These are phyloP conservation scores for Empis livida DNA, from an alignment of 2,888 invertebrate genomes.

Conservation along the genomic window DNA sequence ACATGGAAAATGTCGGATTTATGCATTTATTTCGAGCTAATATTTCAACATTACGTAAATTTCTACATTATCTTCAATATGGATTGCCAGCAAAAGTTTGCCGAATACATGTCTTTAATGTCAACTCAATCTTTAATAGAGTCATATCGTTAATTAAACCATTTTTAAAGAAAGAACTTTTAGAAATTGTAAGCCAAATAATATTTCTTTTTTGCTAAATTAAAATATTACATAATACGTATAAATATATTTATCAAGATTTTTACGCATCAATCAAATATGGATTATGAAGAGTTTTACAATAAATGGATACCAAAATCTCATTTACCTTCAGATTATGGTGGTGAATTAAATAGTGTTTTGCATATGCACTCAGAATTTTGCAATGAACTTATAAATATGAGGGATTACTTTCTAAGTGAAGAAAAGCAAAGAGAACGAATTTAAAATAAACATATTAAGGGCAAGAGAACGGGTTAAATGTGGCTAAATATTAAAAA, in stretches of 20 bases:
- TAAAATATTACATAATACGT: background rate
- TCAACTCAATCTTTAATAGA: slow-evolving; percentile 42
- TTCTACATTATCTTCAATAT: slow-evolving; percentile 52
- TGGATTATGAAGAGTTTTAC: slow-evolving; percentile 43
- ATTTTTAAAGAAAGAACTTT: slow-evolving; percentile 44
- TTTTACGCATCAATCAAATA: slow-evolving; percentile 44
- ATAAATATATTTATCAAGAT: slow-evolving; percentile 35
- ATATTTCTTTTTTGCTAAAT: background rate
- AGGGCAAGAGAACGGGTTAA: too few species aligned
- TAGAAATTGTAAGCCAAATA: slow-evolving; percentile 36
- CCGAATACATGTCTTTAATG: slow-evolving; percentile 48
- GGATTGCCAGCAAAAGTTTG: slow-evolving; percentile 43
- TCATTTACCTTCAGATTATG: slow-evolving; percentile 47
- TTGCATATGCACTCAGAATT: slow-evolving; percentile 11
- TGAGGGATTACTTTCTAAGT: slow-evolving; percentile 11
- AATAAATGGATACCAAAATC: slow-evolving; percentile 42
- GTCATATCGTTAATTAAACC: slow-evolving; percentile 42
- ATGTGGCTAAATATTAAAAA: background rate
- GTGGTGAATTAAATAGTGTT: slow-evolving; percentile 38
- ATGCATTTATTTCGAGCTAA: slow-evolving; percentile 45
- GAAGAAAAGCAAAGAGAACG: slow-evolving; percentile 12
- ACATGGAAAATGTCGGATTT: slow-evolving; percentile 48
- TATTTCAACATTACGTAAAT: slow-evolving; percentile 43
- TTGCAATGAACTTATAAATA: slow-evolving; percentile 6
- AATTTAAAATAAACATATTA: too few species aligned